Conservation (phyloP, 2,113 vertebrate species). For the Prionailurus viverrinus region DNA sequence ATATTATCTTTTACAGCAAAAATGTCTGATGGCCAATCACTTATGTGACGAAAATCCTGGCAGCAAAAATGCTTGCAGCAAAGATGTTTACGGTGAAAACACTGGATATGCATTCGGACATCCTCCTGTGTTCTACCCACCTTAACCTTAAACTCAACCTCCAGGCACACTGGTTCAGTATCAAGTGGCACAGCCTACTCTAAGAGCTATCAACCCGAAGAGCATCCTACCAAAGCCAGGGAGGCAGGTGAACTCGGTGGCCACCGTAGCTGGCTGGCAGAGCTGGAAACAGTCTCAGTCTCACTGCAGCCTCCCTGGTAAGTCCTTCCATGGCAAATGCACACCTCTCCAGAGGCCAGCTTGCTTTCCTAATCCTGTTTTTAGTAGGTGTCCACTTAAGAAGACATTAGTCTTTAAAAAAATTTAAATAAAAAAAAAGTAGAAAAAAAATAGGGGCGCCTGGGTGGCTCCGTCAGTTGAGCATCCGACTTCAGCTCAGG, state of each 20-base stretch:
- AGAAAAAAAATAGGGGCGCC: no score
- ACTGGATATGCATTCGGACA: neutral
- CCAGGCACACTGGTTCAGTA: neutral
- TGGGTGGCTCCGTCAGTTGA: no score
- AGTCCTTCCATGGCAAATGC: neutral
- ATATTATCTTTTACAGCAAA: neutral
- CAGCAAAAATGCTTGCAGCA: neutral
- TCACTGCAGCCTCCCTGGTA: neutral
- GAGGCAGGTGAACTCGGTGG: neutral
- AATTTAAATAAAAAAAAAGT: no score
- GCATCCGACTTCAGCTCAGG: no score
- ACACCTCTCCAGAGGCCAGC: neutral
- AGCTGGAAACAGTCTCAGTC: neutral
- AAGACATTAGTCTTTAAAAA: neutral
- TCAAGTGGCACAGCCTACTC: neutral
- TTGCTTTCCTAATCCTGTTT: neutral
- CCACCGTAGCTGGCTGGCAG: fast-evolving
- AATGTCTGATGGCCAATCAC: neutral
- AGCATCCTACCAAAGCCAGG: neutral
- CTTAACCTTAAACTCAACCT: neutral
- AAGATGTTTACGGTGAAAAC: neutral
- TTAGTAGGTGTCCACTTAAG: neutral
- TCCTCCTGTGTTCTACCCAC: neutral
- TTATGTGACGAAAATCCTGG: neutral
- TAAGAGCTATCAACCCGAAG: neutral